Evolutionary conservation across 2,113 vertebrate genomes (phyloP).

Genomic region (Parus major): DNA sequence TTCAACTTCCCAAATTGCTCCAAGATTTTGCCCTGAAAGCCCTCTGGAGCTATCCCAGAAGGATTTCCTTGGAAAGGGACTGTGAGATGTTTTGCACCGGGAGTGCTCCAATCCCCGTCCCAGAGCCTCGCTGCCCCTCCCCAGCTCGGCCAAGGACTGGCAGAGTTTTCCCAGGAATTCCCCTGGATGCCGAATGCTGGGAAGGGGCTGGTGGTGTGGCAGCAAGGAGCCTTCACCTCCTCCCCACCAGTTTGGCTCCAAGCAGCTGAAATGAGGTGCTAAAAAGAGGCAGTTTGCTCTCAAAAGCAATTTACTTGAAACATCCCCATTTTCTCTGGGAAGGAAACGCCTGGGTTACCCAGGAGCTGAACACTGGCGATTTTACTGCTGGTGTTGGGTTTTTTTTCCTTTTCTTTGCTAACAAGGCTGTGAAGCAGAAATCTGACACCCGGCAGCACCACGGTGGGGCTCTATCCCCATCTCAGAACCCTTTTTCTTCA

Average conservation of each 20-base stretch:
- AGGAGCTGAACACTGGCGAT: neutral
- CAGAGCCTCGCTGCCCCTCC: accelerated
- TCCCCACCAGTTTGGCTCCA: neutral
- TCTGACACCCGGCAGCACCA: neutral
- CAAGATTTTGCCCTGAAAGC: neutral
- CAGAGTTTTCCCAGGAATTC: neutral
- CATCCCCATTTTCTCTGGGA: neutral
- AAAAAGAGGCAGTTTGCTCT: neutral
- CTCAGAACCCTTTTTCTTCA: neutral
- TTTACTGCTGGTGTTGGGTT: accelerated
- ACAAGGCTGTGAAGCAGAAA: neutral
- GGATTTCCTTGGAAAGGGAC: no score
- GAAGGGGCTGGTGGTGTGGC: neutral
- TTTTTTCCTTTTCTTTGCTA: neutral
- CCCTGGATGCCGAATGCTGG: neutral
- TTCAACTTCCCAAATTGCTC: neutral
- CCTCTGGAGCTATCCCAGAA: no score
- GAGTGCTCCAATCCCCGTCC: accelerated
- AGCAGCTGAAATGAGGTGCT: neutral
- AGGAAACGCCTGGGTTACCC: neutral
- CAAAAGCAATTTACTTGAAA: neutral
- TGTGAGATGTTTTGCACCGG: accelerated
- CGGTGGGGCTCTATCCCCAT: neutral
- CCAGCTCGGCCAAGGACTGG: neutral
- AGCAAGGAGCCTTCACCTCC: neutral